A percentile compares a stretch with the other conserved stretches of the same genome.
Evolutionary conservation across 2,888 invertebrate genomes (phyloP).

Genomic region (Cryptus armator): DNA sequence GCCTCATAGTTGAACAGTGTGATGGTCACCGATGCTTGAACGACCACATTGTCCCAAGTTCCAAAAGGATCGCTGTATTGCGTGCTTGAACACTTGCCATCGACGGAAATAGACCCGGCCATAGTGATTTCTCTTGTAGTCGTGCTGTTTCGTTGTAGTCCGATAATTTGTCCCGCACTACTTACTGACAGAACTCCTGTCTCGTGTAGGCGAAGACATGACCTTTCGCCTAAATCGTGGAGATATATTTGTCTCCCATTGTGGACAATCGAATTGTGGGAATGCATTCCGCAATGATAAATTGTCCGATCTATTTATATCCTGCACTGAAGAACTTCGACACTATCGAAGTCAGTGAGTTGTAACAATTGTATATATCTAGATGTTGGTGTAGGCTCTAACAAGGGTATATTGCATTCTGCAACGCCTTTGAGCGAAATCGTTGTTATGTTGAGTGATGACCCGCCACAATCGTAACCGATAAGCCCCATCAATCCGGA

Average conservation of each 20-base stretch:
- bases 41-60: slow-evolving; percentile 62
- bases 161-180: background rate
- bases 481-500: background rate
- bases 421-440: slow-evolving; percentile 27
- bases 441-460: slow-evolving; percentile 41
- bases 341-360: slow-evolving; percentile 14
- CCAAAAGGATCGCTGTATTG: slow-evolving; percentile 68
- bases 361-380: slow-evolving; percentile 34
- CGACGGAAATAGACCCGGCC: background rate
- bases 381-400: background rate
- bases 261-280: slow-evolving; percentile 36
- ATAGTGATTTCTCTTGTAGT: slow-evolving; percentile 36
- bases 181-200: slow-evolving; percentile 3
- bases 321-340: slow-evolving; percentile 25
- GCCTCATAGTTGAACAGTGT: slow-evolving; percentile 25
- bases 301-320: slow-evolving; percentile 45
- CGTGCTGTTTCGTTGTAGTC: background rate
- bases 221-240: slow-evolving; percentile 6
- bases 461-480: slow-evolving; percentile 50
- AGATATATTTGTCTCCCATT: slow-evolving; percentile 35
- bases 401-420: slow-evolving; percentile 5
- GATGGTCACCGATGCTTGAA: slow-evolving; percentile 44
- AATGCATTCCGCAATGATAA: slow-evolving; percentile 45
- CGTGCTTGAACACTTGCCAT: slow-evolving; percentile 64
- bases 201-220: slow-evolving; percentile 7